These are phyloP conservation scores for Eulemur rufifrons DNA, from an alignment of 2,113 vertebrate species.

Conservation along the genomic window DNA sequence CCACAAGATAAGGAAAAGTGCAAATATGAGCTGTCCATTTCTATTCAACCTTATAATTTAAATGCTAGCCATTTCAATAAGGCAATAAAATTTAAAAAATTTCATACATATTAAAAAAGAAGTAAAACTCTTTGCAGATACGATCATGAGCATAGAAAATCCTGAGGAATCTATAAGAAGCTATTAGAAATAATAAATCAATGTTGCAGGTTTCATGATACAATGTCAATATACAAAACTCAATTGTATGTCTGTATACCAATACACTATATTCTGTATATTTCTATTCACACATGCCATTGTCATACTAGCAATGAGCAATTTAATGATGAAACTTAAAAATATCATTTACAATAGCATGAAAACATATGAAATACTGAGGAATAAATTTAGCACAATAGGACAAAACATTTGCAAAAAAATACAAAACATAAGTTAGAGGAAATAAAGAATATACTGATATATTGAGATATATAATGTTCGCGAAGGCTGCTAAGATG, in stretches of 20 bases:
- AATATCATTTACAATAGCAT: not conserved
- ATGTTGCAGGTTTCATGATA: not conserved
- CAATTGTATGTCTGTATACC: not conserved
- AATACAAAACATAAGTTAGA: too few species aligned
- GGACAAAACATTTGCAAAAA: too few species aligned
- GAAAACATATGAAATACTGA: too few species aligned
- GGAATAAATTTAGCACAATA: too few species aligned
- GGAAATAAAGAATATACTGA: not conserved
- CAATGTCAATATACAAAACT: not conserved
- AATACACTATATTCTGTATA: not conserved
- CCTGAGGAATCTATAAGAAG: not conserved
- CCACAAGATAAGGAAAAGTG: not conserved
- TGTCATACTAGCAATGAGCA: not conserved
- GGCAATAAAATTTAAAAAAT: not conserved
- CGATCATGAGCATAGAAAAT: not conserved
- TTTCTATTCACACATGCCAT: not conserved
- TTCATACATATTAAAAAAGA: not conserved
- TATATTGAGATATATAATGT: not conserved
- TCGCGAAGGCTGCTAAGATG: not conserved
- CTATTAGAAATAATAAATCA: not conserved
- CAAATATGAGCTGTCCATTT: not conserved
- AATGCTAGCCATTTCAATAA: not conserved
- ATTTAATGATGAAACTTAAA: not conserved
- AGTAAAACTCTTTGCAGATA: not conserved
- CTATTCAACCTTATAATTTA: not conserved